These are phyloP conservation scores for Tenodera sinensis DNA, from an alignment of 2,888 invertebrate species.

Conservation along the genomic window DNA sequence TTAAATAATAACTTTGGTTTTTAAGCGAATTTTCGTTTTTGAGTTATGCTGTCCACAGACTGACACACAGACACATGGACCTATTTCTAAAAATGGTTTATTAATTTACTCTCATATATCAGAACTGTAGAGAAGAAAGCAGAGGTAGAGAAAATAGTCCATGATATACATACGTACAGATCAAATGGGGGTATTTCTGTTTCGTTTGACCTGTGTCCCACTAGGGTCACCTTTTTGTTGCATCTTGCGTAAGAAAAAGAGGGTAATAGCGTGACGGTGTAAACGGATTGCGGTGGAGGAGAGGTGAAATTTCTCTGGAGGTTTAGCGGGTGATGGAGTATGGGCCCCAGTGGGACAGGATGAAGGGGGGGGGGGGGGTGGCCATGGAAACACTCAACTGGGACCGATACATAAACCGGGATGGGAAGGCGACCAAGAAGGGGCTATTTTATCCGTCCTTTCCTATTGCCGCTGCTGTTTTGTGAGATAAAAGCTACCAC, in stretches of 20 bases:
- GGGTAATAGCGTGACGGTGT: slow-evolving; percentile 1
- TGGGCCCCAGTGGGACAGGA: slow-evolving; percentile 13
- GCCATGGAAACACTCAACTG: slow-evolving; percentile 18
- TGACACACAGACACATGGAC: too few relatives aligned
- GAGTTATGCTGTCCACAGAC: too few relatives aligned
- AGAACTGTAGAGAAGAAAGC: too few relatives aligned
- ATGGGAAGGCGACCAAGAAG: background rate
- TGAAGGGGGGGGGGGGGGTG: background rate
- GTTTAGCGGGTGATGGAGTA: slow-evolving; percentile 22
- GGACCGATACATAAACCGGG: slow-evolving; percentile 21
- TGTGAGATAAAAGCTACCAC: background rate
- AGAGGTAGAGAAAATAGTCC: too few relatives aligned
- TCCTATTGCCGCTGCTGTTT: background rate
- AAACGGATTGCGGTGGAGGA: slow-evolving; percentile 17
- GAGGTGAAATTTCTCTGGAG: slow-evolving; percentile 7
- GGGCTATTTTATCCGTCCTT: slow-evolving; percentile 1
- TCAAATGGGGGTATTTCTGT: too few relatives aligned
- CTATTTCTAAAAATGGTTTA: too few relatives aligned
- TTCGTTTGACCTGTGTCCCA: too few relatives aligned
- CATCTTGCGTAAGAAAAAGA: background rate
- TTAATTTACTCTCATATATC: too few relatives aligned
- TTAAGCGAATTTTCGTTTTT: too few relatives aligned
- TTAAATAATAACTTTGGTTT: too few relatives aligned
- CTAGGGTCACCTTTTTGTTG: background rate
- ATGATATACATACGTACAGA: too few relatives aligned